phyloP scores from a whole-genome alignment of 1,140 invertebrate species.

The Rhyzopertha dominica region DNA sequence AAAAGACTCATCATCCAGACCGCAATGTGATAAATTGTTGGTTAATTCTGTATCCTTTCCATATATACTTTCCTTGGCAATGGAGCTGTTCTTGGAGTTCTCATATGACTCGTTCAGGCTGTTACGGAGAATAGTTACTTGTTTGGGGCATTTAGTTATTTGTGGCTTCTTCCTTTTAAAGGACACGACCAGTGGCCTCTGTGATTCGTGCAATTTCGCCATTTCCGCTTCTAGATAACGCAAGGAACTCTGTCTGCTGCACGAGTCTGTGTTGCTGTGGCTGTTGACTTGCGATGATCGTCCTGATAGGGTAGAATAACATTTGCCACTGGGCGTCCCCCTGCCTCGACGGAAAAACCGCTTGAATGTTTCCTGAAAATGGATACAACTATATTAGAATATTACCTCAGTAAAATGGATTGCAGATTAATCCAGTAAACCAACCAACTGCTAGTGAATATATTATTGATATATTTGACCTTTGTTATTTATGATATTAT shows the following conservation, averaged over 20 bases:
- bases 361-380: constrained; percentile 34
- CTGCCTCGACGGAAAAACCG: constrained; percentile 23
- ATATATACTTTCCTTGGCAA: background rate
- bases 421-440: no score
- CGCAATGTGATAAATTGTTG: background rate
- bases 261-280: constrained; percentile 37
- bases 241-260: constrained; percentile 30
- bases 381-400: no score
- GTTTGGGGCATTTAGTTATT: constrained; percentile 14
- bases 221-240: constrained; percentile 36
- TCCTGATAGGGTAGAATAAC: constrained; percentile 36
- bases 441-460: no score
- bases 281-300: constrained; percentile 36
- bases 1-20: background rate
- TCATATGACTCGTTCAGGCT: constrained; percentile 24
- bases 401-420: no score
- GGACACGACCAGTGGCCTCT: constrained; percentile 36
- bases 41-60: background rate
- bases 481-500: no score
- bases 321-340: constrained; percentile 23
- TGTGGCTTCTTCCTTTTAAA: constrained; percentile 26
- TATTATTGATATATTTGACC: no score
- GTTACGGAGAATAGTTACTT: constrained; percentile 26
- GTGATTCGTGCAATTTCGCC: constrained; percentile 31
- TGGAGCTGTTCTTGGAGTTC: constrained; percentile 11